Conservation (phyloP, 2,797 vertebrate genomes). For the Clamator glandarius region DNA sequence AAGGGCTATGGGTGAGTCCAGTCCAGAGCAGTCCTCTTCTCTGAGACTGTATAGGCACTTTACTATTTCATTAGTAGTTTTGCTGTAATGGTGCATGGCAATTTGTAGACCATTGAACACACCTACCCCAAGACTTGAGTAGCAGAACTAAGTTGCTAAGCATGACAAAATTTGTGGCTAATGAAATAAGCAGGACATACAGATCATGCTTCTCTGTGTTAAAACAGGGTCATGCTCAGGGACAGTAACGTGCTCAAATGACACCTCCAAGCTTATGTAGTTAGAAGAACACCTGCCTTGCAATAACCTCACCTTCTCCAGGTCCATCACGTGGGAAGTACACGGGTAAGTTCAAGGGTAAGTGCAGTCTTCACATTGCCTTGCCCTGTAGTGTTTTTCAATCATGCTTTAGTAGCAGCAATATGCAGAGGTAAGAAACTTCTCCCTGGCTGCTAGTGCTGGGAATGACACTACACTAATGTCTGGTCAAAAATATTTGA, state of each 20-base stretch:
- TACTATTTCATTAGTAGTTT: not conserved
- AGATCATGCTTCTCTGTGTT: not conserved
- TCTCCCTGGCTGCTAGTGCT: not conserved
- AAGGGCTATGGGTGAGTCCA: not conserved
- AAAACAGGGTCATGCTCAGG: not conserved
- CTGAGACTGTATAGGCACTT: not conserved
- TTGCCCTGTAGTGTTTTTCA: not conserved
- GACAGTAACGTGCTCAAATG: not conserved
- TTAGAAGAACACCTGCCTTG: not conserved
- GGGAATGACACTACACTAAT: not conserved
- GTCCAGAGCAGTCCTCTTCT: not conserved
- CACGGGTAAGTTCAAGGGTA: not conserved
- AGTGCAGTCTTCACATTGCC: not conserved
- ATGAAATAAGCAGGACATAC: not conserved
- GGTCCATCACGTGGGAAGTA: not conserved
- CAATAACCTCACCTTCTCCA: not conserved
- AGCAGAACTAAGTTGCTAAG: not conserved
- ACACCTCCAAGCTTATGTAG: not conserved
- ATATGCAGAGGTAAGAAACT: not conserved
- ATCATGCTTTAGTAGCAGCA: not conserved
- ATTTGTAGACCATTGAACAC: not conserved
- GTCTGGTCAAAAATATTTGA: not conserved
- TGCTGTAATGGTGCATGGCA: fast-evolving
- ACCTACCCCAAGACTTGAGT: not conserved
- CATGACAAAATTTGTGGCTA: not conserved